Conservation (phyloP, 2,113 vertebrate species). For the Stigmatopora argus region DNA sequence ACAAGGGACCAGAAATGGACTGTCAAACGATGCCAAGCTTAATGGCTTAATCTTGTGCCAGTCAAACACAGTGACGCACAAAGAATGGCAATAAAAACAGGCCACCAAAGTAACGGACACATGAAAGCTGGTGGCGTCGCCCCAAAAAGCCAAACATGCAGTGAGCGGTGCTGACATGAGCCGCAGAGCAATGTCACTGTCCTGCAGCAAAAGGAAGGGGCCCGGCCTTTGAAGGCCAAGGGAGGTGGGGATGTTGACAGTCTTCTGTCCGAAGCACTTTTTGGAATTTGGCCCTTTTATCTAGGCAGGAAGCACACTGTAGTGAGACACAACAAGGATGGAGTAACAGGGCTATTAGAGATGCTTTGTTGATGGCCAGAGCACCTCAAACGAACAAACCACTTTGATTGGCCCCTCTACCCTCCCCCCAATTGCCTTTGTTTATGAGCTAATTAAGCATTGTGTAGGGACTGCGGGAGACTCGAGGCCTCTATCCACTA, state of each 20-base stretch:
- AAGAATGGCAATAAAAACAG: conserved; percentile 51
- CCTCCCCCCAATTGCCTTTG: conserved; percentile 64
- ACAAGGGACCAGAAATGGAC: neutral
- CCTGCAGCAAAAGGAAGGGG: conserved; percentile 28
- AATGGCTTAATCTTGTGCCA: conserved; percentile 20
- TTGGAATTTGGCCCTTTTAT: conserved; percentile 67
- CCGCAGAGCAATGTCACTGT: conserved; percentile 53
- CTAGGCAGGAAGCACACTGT: conserved; percentile 68
- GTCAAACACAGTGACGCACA: conserved; percentile 37
- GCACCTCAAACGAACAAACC: conserved; percentile 55
- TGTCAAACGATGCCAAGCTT: conserved; percentile 28
- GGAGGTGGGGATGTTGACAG: conserved; percentile 54
- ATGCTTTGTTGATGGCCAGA: conserved; percentile 58
- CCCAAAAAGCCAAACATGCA: conserved; percentile 50
- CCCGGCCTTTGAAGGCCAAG: conserved; percentile 53
- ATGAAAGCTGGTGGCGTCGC: conserved; percentile 49
- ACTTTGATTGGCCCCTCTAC: conserved; percentile 63
- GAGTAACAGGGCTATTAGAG: conserved; percentile 59
- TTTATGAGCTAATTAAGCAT: conserved; percentile 77
- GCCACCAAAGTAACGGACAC: conserved; percentile 60
- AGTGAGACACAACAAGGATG: conserved; percentile 72
- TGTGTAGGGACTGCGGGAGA: conserved; percentile 46
- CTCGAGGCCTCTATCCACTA: conserved; percentile 22
- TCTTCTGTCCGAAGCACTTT: conserved; percentile 52
- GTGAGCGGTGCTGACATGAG: conserved; percentile 24